Evolutionary conservation across 2,797 vertebrate genomes (phyloP).

Genomic region (Syngnathus rostellatus): DNA sequence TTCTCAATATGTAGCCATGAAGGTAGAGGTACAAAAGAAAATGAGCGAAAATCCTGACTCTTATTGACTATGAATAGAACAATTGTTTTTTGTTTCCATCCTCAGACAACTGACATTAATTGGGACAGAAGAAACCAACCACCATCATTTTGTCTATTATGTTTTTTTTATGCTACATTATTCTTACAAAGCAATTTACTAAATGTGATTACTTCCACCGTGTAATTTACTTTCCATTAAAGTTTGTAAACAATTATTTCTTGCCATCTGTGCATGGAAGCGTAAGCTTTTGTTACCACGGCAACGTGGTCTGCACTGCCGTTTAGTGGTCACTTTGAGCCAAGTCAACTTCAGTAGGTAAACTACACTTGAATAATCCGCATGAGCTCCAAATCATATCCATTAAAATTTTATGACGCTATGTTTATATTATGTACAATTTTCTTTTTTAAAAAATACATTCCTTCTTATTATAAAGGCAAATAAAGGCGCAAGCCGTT

Average conservation of each 20-base stretch:
- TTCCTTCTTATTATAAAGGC: too few relatives aligned
- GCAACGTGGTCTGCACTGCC: conserved; percentile 32
- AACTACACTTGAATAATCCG: not conserved
- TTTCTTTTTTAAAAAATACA: not conserved
- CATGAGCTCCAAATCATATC: too few relatives aligned
- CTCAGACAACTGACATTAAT: conserved; percentile 74
- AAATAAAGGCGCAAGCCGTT: not conserved
- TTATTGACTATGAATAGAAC: not conserved
- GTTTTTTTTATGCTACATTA: conserved; percentile 11
- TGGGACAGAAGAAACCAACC: conserved; percentile 11
- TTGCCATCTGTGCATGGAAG: conserved; percentile 66
- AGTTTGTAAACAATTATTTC: conserved; percentile 97
- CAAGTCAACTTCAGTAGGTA: not conserved
- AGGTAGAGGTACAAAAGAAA: conserved; percentile 81
- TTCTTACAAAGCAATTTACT: conserved; percentile 15
- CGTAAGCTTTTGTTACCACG: conserved; percentile 4
- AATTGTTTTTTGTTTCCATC: conserved; percentile 19
- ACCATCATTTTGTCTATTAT: not conserved
- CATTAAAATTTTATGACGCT: not conserved
- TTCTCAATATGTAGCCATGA: conserved; percentile 58
- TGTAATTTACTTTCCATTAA: conserved; percentile 57
- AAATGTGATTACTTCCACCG: conserved; percentile 29
- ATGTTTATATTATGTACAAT: not conserved
- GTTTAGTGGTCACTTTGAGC: conserved; percentile 19
- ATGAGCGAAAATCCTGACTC: not conserved